Evolutionary conservation across 2,113 vertebrate genomes (phyloP).

Genomic region (Rhinichthys klamathensis): DNA sequence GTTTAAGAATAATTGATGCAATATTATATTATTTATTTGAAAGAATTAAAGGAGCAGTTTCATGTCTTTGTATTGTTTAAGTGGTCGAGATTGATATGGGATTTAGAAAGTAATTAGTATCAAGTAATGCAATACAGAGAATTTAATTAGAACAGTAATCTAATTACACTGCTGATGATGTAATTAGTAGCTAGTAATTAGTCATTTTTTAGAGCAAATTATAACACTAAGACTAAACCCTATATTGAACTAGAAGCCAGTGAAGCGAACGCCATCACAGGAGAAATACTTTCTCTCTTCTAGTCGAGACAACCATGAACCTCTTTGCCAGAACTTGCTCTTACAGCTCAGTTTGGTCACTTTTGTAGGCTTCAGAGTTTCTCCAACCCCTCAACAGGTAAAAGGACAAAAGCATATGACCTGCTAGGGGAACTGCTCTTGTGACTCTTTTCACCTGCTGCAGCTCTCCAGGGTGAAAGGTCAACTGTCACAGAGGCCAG

Average conservation of each 20-base stretch:
- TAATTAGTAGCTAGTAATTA: no score
- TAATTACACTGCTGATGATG: no score
- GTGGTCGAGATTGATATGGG: no score
- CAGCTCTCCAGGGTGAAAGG: constrained; percentile 64
- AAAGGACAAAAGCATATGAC: constrained; percentile 57
- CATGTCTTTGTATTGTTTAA: no score
- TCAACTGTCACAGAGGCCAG: constrained; percentile 74
- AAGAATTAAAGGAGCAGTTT: no score
- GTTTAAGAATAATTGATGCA: no score
- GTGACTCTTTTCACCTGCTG: constrained; percentile 51
- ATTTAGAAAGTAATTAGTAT: no score
- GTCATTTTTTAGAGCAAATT: no score
- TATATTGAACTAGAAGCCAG: background rate
- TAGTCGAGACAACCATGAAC: background rate
- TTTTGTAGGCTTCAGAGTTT: constrained; percentile 41
- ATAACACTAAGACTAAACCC: background rate
- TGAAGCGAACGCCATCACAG: background rate
- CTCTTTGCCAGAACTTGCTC: background rate
- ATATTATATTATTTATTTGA: no score
- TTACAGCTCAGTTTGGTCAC: constrained; percentile 30
- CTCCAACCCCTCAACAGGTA: constrained; percentile 4
- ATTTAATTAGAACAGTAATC: no score
- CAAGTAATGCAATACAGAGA: no score
- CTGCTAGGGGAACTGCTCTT: constrained; percentile 61
- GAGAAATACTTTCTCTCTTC: background rate